Base-by-base conservation (phyloP, 2,888 invertebrate species). In the Pilophorus perplexus region DNA sequence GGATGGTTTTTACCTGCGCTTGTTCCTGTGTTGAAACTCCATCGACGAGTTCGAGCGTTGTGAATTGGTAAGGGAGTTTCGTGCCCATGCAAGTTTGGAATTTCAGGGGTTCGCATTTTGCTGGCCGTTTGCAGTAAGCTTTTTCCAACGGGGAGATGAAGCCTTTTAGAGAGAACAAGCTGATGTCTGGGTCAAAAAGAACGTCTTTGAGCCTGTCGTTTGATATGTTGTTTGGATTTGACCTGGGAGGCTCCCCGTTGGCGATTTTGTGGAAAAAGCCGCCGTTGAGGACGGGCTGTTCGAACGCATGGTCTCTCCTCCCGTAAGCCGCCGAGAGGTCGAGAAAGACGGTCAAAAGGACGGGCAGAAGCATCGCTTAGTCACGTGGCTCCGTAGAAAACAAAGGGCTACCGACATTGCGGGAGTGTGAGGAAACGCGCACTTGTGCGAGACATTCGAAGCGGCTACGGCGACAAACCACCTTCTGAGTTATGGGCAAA, bases 1-100 rank as follows among this genome's bases (percentile, higher is more conserved):
- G n/a, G n/a, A n/a, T n/a, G n/a, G n/a, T n/a, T n/a, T 12, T 64
- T 72, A 74, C 76, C 74, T 75, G 85, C 80, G 78, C 80, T 76
- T 84, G 81, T 60, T 84, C 83, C 74, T 89, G 87, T 33, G 80
- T 86, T 50, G 81, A 81, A 64, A 86, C 83, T 74, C 88, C 87
- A 1, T 89, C 78, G 69, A 81, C 88, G 16, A 93, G 81, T 73
- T 87, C 86, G 22, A 89, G 79, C 46, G 90, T 89, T 0, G 92
- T 93, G 64, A 81, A 83, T 3, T 83, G 79, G 75, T 93, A 93
- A 0, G 89, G 86, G 65, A 93, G 78, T 74, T 85, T 87, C 2
- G 87, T 85, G 12, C 92, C 93, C 75, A 93, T 81, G 74, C 94
- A 95, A 0, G 81, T 83, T 5, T 68, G 28, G 48, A 64, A 68